These are phyloP conservation scores for Scaptomyza graminum DNA, from an alignment of 1,140 invertebrate species.

Conservation along the genomic window DNA sequence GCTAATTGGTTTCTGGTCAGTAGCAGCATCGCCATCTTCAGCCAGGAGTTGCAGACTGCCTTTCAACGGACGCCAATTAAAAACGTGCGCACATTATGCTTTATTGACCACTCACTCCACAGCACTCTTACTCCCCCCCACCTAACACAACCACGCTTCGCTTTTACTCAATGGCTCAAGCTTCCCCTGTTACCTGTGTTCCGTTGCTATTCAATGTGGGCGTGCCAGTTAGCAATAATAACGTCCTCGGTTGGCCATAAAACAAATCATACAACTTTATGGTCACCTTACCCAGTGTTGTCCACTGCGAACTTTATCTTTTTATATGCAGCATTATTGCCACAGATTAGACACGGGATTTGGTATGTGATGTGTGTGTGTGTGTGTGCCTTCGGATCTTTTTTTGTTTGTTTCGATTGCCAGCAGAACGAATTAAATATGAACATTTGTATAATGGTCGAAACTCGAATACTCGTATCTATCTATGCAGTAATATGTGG, in stretches of 20 bases:
- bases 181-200: slow-evolving; percentile 39
- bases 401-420: slow-evolving; percentile 64
- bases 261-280: slow-evolving; percentile 83
- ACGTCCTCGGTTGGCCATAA: slow-evolving; percentile 79
- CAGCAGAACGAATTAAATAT: slow-evolving; percentile 82
- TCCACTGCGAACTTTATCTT: slow-evolving; percentile 79
- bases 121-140: too few relatives aligned
- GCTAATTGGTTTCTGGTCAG: slow-evolving; percentile 80
- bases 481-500: slow-evolving; percentile 39
- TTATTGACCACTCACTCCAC: slow-evolving; percentile 66
- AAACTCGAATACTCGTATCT: slow-evolving; percentile 37
- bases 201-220: slow-evolving; percentile 37
- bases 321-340: slow-evolving; percentile 82
- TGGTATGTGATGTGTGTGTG: slow-evolving; percentile 45
- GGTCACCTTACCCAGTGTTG: slow-evolving; percentile 66
- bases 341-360: slow-evolving; percentile 82
- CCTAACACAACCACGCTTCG: too few relatives aligned
- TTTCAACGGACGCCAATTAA: slow-evolving; percentile 79
- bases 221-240: slow-evolving; percentile 81
- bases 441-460: slow-evolving; percentile 79
- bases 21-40: slow-evolving; percentile 45
- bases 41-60: slow-evolving; percentile 15
- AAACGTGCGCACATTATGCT: slow-evolving; percentile 82
- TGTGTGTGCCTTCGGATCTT: slow-evolving; percentile 11
- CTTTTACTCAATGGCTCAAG: slow-evolving; percentile 29